phyloP scores from a whole-genome alignment of 2,888 invertebrate species.

The Norana najaformis region DNA sequence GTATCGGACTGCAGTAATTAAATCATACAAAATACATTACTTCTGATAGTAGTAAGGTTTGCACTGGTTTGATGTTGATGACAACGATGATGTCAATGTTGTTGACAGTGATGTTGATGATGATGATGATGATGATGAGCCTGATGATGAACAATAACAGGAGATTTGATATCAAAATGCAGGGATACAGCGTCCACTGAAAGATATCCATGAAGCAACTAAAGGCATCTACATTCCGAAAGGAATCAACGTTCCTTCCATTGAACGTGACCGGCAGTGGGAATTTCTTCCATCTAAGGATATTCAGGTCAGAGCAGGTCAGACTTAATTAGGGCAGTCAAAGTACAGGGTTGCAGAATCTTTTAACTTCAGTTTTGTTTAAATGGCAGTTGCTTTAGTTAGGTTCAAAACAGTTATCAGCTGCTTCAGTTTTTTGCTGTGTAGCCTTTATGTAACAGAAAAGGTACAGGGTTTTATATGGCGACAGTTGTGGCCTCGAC shows the following conservation, averaged over 20 bases:
- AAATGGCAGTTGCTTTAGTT: neutral
- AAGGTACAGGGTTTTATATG: no score
- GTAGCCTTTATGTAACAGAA: no score
- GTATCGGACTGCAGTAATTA: no score
- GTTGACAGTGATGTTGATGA: no score
- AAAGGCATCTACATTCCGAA: constrained; percentile 98
- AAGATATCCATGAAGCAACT: constrained; percentile 88
- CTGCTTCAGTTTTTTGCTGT: neutral
- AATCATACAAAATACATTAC: no score
- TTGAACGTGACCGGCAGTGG: constrained; percentile 75
- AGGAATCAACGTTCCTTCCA: constrained; percentile 89
- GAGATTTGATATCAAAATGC: constrained; percentile 9
- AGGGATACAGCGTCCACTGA: constrained; percentile 92
- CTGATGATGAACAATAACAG: neutral
- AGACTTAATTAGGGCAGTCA: neutral
- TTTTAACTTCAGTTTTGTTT: neutral
- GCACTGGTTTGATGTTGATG: no score
- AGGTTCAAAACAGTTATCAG: neutral
- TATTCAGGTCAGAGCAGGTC: constrained; percentile 24
- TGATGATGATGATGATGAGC: neutral
- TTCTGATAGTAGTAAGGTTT: no score
- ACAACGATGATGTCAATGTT: no score
- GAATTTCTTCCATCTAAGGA: constrained; percentile 30
- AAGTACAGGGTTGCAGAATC: neutral
- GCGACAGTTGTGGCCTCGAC: no score